Conservation (phyloP, 2,113 vertebrate genomes). For the Gobiocypris rarus region DNA sequence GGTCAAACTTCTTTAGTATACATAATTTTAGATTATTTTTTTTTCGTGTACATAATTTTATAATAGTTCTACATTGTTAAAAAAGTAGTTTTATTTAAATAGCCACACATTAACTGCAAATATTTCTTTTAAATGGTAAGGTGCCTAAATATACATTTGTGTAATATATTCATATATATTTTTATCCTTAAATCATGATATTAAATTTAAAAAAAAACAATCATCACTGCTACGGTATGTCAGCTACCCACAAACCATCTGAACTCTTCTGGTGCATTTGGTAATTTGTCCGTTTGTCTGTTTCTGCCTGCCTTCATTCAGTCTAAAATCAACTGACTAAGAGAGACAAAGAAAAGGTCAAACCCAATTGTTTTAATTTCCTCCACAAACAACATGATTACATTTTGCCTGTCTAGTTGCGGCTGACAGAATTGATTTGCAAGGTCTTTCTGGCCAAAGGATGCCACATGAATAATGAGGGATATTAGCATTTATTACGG, state of each 20-base stretch:
- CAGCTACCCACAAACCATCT: neutral
- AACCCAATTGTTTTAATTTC: conserved; percentile 55
- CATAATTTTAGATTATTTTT: no score
- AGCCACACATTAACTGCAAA: neutral
- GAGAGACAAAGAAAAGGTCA: conserved; percentile 51
- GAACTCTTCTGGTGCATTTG: neutral
- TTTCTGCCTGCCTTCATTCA: neutral
- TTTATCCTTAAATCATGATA: neutral
- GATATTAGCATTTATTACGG: conserved; percentile 42
- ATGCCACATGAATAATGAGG: conserved; percentile 19
- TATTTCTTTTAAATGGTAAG: neutral
- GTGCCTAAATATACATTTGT: neutral
- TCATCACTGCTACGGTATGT: neutral
- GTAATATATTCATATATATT: neutral
- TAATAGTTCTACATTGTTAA: no score
- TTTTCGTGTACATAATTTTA: no score
- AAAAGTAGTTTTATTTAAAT: neutral
- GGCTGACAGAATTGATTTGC: conserved; percentile 59
- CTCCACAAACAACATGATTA: conserved; percentile 47
- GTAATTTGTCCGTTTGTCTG: conserved; percentile 3
- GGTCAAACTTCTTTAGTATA: no score
- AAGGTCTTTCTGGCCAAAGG: conserved; percentile 43
- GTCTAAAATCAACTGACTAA: conserved; percentile 29
- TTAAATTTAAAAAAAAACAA: neutral
- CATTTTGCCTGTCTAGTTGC: conserved; percentile 54